These are phyloP conservation scores for Tetanocera ferruginea DNA, from an alignment of 2,888 invertebrate species.

Conservation along the genomic window DNA sequence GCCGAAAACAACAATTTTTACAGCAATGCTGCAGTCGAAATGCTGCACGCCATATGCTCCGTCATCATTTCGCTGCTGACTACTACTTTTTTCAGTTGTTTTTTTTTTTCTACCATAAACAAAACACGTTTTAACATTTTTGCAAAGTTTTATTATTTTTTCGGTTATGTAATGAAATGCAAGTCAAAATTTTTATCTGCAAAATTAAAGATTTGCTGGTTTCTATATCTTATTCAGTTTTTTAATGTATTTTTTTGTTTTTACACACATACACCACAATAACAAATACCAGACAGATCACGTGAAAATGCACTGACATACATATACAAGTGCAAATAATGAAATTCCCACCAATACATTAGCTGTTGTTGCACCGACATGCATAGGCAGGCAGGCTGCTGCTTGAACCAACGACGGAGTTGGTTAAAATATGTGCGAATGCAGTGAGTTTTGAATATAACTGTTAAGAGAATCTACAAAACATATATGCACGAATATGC, in stretches of 20 bases:
- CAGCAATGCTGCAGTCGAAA: neutral
- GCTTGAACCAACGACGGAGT: neutral
- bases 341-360: neutral
- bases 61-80: constrained; percentile 2
- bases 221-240: constrained; percentile 1
- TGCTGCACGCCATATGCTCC: constrained; percentile 11
- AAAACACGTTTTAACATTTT: constrained; percentile 59
- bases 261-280: neutral
- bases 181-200: constrained; percentile 42
- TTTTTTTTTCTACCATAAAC: constrained; percentile 26
- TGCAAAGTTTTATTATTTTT: constrained; percentile 17
- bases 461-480: no score
- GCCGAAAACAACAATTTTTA: neutral
- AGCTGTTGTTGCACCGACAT: neutral
- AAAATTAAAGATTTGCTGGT: constrained; percentile 40
- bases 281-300: neutral
- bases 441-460: no score
- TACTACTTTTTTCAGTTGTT: constrained; percentile 8
- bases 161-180: constrained; percentile 41
- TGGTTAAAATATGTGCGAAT: neutral
- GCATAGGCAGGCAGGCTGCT: neutral
- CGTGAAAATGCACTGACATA: constrained; percentile 30
- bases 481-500: no score
- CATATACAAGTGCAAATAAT: constrained; percentile 11
- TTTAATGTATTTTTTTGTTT: constrained; percentile 11